phyloP scores from a whole-genome alignment of 2,113 vertebrate species.

The Pollachius pollachius region DNA sequence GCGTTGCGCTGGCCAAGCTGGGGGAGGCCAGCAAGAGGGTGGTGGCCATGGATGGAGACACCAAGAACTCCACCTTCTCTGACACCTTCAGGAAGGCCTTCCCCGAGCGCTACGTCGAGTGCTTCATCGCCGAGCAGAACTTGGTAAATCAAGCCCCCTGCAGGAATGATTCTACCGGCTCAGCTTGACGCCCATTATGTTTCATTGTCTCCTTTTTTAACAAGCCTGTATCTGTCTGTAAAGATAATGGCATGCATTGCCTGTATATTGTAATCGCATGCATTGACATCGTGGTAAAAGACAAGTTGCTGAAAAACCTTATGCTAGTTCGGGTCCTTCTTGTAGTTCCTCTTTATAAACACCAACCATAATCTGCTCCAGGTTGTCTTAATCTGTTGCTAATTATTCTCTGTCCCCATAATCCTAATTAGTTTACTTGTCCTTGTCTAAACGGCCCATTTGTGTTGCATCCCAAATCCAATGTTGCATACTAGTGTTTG shows the following conservation, averaged over 20 bases:
- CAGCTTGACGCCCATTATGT: neutral
- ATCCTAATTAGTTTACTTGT: slow-evolving; percentile 8
- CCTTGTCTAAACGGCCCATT: neutral
- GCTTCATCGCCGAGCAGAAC: slow-evolving; percentile 86
- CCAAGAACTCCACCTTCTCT: slow-evolving; percentile 84
- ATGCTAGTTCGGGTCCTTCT: slow-evolving; percentile 1
- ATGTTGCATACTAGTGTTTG: neutral
- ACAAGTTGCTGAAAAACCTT: neutral
- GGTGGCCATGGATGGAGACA: slow-evolving; percentile 82
- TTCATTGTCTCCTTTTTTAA: too few species aligned
- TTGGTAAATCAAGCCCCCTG: slow-evolving; percentile 65
- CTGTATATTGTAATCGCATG: neutral
- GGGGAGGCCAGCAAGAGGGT: slow-evolving; percentile 75
- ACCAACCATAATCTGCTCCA: slow-evolving; percentile 31
- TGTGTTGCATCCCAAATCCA: too few species aligned
- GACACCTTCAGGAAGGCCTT: slow-evolving; percentile 80
- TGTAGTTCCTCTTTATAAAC: slow-evolving; percentile 3
- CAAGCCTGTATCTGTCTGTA: neutral
- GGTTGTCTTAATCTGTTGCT: slow-evolving; percentile 36
- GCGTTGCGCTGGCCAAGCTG: slow-evolving; percentile 78
- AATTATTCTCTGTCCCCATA: slow-evolving; percentile 29
- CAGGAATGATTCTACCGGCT: neutral
- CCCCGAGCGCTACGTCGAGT: slow-evolving; percentile 83
- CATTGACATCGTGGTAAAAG: neutral
- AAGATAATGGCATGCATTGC: neutral